phyloP scores from a whole-genome alignment of 2,113 vertebrate genomes.

The Anhinga rufa region DNA sequence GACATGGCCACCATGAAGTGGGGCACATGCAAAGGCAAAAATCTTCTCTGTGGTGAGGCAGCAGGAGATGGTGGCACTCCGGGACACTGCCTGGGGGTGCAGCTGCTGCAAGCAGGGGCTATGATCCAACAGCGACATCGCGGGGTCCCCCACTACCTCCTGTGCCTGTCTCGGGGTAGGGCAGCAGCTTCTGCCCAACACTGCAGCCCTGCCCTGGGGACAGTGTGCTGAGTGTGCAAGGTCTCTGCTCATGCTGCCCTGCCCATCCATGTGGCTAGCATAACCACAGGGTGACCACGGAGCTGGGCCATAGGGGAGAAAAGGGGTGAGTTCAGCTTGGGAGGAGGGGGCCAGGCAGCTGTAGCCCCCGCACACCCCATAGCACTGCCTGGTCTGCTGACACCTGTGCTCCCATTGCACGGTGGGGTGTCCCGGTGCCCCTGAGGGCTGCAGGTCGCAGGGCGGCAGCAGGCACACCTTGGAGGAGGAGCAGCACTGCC shows the following conservation, averaged over 20 bases:
- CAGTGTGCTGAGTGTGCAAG: rapidly evolving
- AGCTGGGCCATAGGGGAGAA: neutral
- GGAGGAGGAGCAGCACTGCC: neutral
- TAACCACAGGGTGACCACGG: neutral
- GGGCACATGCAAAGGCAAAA: neutral
- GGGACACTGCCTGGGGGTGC: neutral
- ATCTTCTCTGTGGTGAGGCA: neutral
- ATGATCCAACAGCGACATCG: neutral
- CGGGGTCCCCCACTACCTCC: rapidly evolving
- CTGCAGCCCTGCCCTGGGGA: neutral
- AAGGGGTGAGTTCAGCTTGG: neutral
- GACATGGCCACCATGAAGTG: neutral
- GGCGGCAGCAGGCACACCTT: neutral
- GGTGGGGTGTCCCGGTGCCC: neutral
- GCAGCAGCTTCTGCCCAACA: neutral
- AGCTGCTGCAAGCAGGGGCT: rapidly evolving
- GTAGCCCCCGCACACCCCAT: neutral
- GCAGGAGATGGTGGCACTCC: neutral
- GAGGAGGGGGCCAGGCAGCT: rapidly evolving
- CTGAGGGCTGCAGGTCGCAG: neutral
- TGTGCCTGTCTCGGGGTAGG: neutral
- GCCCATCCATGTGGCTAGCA: rapidly evolving
- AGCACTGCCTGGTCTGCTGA: rapidly evolving
- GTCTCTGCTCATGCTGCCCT: rapidly evolving
- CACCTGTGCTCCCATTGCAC: rapidly evolving